Evolutionary conservation across 2,888 invertebrate species (phyloP).

Genomic region (Ormyrus pomaceus): DNA sequence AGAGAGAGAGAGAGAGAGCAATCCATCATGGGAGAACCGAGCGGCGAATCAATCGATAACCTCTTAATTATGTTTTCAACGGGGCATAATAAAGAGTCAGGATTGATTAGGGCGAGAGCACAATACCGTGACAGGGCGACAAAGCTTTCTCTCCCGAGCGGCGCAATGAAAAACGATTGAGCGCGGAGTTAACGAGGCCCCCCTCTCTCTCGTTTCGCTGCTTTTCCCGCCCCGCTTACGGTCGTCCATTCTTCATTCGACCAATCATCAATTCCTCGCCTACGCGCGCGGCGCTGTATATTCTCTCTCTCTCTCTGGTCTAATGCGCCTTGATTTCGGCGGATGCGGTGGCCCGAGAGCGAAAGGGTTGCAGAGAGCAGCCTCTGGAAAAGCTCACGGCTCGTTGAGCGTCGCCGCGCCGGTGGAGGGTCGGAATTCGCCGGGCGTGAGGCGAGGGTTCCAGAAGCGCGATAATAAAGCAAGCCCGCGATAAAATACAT

Average conservation of each 20-base stretch:
- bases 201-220: neutral
- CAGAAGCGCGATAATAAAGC: slow-evolving; percentile 70
- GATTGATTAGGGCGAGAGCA: too few species aligned
- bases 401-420: slow-evolving; percentile 73
- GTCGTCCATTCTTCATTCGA: slow-evolving; percentile 39
- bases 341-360: slow-evolving; percentile 40
- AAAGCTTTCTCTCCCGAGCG: neutral
- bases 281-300: neutral
- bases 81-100: too few species aligned
- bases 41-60: neutral
- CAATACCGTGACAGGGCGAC: neutral
- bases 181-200: slow-evolving; percentile 3
- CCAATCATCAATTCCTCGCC: slow-evolving; percentile 45
- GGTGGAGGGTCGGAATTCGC: slow-evolving; percentile 63
- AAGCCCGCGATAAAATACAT: slow-evolving; percentile 73
- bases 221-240: slow-evolving; percentile 1
- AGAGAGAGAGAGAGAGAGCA: too few species aligned
- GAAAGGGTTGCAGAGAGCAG: slow-evolving; percentile 37
- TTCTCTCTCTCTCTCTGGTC: slow-evolving; percentile 3
- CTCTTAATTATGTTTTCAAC: neutral
- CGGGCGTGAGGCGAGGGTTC: slow-evolving; percentile 70
- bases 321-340: slow-evolving; percentile 46
- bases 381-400: slow-evolving; percentile 62
- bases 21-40: too few species aligned
- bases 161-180: slow-evolving; percentile 27